Conservation (phyloP, 2,888 invertebrate species). For the Abrostola tripartita region DNA sequence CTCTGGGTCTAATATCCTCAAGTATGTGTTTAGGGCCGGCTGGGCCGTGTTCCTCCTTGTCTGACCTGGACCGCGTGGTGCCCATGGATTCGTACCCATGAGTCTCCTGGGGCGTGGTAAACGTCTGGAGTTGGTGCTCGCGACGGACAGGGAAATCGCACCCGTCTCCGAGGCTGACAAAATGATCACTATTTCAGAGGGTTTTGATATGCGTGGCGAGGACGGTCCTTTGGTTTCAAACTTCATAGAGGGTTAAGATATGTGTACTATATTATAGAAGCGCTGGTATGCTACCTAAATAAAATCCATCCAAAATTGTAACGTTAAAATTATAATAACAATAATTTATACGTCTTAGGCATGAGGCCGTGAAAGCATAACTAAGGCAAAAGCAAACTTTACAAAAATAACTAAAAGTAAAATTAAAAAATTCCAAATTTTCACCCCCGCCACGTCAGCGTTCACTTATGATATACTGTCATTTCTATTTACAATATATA, state of each 20-base stretch:
- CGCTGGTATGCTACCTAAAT: neutral
- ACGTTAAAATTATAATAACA: neutral
- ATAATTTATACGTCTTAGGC: neutral
- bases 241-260: neutral
- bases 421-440: conserved; percentile 26
- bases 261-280: neutral
- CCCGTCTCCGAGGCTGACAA: conserved; percentile 96
- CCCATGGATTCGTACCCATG: conserved; percentile 96
- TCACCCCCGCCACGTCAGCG: conserved; percentile 47
- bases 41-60: conserved; percentile 70
- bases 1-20: conserved; percentile 65
- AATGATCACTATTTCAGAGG: conserved; percentile 64
- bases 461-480: neutral
- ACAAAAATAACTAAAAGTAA: neutral
- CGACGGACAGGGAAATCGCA: conserved; percentile 94
- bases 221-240: conserved; percentile 39
- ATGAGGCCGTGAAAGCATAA: neutral
- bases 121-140: conserved; percentile 88
- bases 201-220: conserved; percentile 53
- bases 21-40: conserved; percentile 76
- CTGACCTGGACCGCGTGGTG: conserved; percentile 95
- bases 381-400: neutral
- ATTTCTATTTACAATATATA: conserved; percentile 20
- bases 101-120: conserved; percentile 78
- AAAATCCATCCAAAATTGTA: neutral